Evolutionary conservation across 2,888 invertebrate species (phyloP), one percentile per base, ranked within the genome.

Genomic region (Ennomos erosarius): DNA sequence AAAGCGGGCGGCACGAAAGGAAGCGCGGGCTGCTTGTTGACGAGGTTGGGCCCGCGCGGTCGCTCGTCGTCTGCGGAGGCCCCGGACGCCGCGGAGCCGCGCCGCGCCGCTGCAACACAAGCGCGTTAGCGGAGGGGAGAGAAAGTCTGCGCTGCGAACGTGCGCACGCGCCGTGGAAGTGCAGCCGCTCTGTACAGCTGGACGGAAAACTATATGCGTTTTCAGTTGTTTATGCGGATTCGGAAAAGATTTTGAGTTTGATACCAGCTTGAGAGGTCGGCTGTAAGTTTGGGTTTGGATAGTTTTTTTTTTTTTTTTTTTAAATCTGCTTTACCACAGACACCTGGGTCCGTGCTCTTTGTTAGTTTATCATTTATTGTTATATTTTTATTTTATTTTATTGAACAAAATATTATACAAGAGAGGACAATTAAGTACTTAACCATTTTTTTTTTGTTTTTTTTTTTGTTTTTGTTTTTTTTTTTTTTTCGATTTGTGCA

Each of bases 1-100:
- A 98, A 98, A 87, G 97, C 96, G 59, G 98, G 98, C 62, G 98
- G 98, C 80, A 98, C 96, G 93, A 98, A 98, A 68, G 98, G 97
- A 70, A 97, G 92, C 71, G 95, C 97, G 82, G 97, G 94, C 86
- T 97, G 97, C 88, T 96, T 97, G 93, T 96, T 96, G 79, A 96
- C 96, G 90, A 96, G 93, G 93, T 96, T 95, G 75, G 86, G 85
- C 69, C 93, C 93, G 75, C 92, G 90, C 79, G 88, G 93, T 71
- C 90, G 82, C 75, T 92, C 93, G 79, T 93, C 93, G 81, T 92
- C 90, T 87, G 90, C 79, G 67, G 87, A 83, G 61, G 84, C 81
- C 75, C 81, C 79, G 42, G 87, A 83, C 63, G 84, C 81, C 76
- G 82, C 80, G 47, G 88, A 88, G 77, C 86, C 87, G 79, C 90